Conservation (phyloP, 1,140 invertebrate species). For the Drosophila athabasca region DNA sequence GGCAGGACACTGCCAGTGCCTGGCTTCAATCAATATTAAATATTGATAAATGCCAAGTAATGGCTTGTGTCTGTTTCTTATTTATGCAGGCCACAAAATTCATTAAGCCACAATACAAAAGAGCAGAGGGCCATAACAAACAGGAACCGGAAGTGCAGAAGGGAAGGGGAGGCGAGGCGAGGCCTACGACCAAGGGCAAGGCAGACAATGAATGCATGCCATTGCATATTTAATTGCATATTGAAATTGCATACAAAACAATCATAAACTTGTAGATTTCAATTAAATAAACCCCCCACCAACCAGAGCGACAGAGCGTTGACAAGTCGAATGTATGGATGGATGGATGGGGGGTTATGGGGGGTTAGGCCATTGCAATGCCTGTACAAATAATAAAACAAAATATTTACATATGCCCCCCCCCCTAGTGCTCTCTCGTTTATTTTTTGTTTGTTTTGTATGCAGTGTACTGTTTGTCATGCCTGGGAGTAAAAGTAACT, state of each 20-base stretch:
- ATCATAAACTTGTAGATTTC: slow-evolving; percentile 72
- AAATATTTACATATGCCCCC: slow-evolving; percentile 33
- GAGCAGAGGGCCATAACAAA: slow-evolving; percentile 56
- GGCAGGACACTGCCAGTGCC: neutral
- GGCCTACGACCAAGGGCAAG: slow-evolving; percentile 9
- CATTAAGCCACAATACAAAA: slow-evolving; percentile 64
- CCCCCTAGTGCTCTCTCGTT: slow-evolving; percentile 8
- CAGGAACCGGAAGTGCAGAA: slow-evolving; percentile 31
- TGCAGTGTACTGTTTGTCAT: slow-evolving; percentile 13
- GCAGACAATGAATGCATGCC: slow-evolving; percentile 61
- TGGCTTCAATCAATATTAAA: slow-evolving; percentile 44
- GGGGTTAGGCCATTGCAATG: slow-evolving; percentile 2
- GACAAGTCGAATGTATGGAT: slow-evolving; percentile 26
- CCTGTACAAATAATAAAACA: slow-evolving; percentile 45
- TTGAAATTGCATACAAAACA: slow-evolving; percentile 58
- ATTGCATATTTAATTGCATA: slow-evolving; percentile 71
- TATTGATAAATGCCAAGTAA: slow-evolving; percentile 76
- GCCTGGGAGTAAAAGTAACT: slow-evolving; percentile 20
- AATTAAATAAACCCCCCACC: slow-evolving; percentile 58
- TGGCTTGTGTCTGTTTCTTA: slow-evolving; percentile 69
- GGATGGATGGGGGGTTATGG: too few relatives aligned
- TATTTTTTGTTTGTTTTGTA: slow-evolving; percentile 21
- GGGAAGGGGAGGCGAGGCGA: neutral
- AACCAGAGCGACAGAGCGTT: slow-evolving; percentile 5
- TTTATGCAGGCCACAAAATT: slow-evolving; percentile 64